Evolutionary conservation across 2,888 invertebrate genomes (phyloP).

Genomic region (Dorcus parallelipipedus): DNA sequence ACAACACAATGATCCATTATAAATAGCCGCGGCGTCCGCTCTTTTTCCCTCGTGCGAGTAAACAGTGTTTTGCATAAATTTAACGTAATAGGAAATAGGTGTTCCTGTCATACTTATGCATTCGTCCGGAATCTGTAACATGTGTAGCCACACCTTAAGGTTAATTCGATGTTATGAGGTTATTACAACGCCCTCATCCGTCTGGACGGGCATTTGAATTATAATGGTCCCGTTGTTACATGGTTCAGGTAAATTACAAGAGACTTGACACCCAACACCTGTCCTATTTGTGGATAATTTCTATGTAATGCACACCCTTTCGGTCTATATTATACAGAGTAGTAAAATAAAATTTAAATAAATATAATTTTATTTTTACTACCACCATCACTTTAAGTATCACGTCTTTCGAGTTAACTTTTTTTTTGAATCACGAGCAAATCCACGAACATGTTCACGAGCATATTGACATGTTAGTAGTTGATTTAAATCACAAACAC

Average conservation of each 20-base stretch:
- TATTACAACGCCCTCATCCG: slow-evolving; percentile 11
- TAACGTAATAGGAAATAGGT: not conserved
- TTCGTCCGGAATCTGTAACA: slow-evolving; percentile 15
- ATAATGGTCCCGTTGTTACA: not conserved
- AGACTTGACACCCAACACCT: not conserved
- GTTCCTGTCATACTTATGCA: not conserved
- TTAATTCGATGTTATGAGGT: slow-evolving; percentile 3
- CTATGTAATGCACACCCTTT: too few species aligned
- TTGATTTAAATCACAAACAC: too few species aligned
- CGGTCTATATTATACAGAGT: too few species aligned
- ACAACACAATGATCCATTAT: not conserved
- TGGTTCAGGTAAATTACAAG: not conserved
- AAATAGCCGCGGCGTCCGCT: not conserved
- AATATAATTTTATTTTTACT: too few species aligned
- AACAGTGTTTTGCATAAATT: not conserved
- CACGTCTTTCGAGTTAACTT: too few species aligned
- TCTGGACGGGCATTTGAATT: not conserved
- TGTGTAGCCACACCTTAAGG: slow-evolving; percentile 20
- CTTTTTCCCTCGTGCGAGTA: not conserved
- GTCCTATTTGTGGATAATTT: not conserved
- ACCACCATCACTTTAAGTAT: too few species aligned
- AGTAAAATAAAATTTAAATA: too few species aligned
- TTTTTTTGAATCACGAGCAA: too few species aligned
- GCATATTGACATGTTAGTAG: too few species aligned
- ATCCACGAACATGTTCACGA: too few species aligned